Evolutionary conservation across 2,888 invertebrate genomes (phyloP), one percentile per base, ranked within the genome.

Genomic region (Drosophila kanekoi): DNA sequence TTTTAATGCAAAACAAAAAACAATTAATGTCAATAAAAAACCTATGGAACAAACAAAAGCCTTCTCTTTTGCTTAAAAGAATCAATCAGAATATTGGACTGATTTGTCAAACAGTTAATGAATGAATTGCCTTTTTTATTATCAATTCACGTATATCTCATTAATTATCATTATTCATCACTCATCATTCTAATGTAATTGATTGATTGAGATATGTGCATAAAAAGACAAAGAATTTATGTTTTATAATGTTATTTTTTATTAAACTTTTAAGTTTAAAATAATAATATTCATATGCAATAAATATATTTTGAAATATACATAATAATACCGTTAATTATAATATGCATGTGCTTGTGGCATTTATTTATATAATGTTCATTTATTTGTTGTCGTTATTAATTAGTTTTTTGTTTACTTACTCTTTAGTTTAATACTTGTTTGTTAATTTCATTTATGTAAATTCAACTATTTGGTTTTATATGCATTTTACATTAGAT

Each of bases 231-330:
- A 20, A 14, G 10, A 6, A 0, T 8, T 37, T 9, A 49, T 13
- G 18, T 18, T 60, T 52, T 41, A 28, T 49, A 45, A 52, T 66
- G 60, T 63, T 79, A 66, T 77, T 69, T 72, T 87, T 89, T 89
- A 90, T 90, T 89, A 90, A 89, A 81, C 89, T 74, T 79, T 90
- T 90, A 89, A 87, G 87, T 82, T 82, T 88, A 83, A 82, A 82
- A 82, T 82, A 88, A 82, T 81, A 77, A 72, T 77, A 77, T 78
- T 82, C 82, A 89, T 89, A 87, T 89, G 85, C 88, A 89, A 89
- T 87, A 84, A 89, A 90, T 87, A 77, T 80, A 35, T 74, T 83
- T 74, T 77, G 80, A 80, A 89, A 89, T 89, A 87, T 80, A 90
- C 81, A 82, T 82, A 82, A 82, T 81, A 87, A 87, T 87, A 83